phyloP scores from a whole-genome alignment of 2,888 invertebrate genomes.

The Cerastoderma edule region DNA sequence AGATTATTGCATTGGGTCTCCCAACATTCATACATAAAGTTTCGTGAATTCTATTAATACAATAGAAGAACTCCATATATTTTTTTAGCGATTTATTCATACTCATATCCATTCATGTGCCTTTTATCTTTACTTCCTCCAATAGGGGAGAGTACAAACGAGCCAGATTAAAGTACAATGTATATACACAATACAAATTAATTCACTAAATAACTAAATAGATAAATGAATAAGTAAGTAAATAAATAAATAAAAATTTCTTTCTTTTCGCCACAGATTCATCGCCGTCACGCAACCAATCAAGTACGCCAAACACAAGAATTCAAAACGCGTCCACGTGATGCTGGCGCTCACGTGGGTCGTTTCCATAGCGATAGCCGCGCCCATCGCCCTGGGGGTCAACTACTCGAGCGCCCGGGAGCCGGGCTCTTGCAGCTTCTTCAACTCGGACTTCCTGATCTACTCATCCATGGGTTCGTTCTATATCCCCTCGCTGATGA shows the following conservation, averaged over 20 bases:
- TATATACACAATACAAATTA: no score
- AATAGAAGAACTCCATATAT: no score
- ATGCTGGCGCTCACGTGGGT: constrained; percentile 98
- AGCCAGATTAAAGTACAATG: no score
- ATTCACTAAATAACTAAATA: no score
- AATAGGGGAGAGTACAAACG: no score
- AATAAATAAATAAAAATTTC: background rate
- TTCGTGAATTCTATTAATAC: no score
- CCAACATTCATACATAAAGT: no score
- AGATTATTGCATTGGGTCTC: no score
- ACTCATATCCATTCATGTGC: no score
- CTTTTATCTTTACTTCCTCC: no score
- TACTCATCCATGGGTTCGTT: constrained; percentile 99
- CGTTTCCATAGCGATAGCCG: constrained; percentile 96
- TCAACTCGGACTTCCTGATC: constrained; percentile 98
- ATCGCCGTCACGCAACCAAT: constrained; percentile 99
- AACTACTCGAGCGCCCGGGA: constrained; percentile 95
- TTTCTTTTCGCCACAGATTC: constrained; percentile 88
- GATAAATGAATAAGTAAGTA: no score
- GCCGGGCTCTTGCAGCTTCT: constrained; percentile 95
- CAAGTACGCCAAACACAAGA: constrained; percentile 99
- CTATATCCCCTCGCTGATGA: constrained; percentile 99
- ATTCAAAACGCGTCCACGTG: constrained; percentile 92
- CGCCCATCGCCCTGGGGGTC: constrained; percentile 97
- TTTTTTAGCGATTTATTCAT: no score